A percentile compares a stretch with the other conserved stretches of the same genome.
phyloP scores from a whole-genome alignment of 2,797 vertebrate species.

The Alca torda region DNA sequence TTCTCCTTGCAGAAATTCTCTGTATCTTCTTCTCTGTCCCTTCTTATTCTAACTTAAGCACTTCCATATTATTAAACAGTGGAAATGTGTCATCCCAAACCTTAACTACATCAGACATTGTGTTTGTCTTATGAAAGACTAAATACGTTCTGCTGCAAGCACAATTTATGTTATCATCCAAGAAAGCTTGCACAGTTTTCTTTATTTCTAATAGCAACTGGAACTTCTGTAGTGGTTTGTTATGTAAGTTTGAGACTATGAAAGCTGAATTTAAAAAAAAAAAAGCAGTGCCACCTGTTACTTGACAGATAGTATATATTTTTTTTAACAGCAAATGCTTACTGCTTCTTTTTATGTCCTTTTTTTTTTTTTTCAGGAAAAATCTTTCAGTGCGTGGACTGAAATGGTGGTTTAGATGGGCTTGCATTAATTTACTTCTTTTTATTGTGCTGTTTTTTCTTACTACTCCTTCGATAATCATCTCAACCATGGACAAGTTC shows the following conservation, averaged over 20 bases:
- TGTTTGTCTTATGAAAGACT: neutral
- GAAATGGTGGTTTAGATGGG: conserved; percentile 84
- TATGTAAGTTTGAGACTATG: neutral
- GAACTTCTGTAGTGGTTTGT: neutral
- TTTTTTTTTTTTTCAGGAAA: conserved; percentile 77
- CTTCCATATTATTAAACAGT: neutral
- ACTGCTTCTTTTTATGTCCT: neutral
- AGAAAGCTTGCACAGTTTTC: neutral
- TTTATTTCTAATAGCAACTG: neutral
- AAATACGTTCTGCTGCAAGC: neutral
- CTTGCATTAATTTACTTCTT: conserved; percentile 85
- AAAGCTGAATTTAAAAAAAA: neutral
- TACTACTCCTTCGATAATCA: conserved; percentile 94
- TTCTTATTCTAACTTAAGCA: neutral
- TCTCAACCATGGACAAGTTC: conserved; percentile 93
- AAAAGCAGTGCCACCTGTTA: neutral
- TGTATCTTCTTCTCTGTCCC: neutral
- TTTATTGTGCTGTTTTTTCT: conserved; percentile 92
- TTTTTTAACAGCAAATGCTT: neutral
- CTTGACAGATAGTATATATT: neutral
- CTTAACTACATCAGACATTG: neutral
- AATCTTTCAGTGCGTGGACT: conserved; percentile 86
- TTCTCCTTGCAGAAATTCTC: neutral
- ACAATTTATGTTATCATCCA: neutral
- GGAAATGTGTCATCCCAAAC: neutral